phyloP scores from a whole-genome alignment of 92 coral and sea anemone genomes.

The Meandrina meandrites region DNA sequence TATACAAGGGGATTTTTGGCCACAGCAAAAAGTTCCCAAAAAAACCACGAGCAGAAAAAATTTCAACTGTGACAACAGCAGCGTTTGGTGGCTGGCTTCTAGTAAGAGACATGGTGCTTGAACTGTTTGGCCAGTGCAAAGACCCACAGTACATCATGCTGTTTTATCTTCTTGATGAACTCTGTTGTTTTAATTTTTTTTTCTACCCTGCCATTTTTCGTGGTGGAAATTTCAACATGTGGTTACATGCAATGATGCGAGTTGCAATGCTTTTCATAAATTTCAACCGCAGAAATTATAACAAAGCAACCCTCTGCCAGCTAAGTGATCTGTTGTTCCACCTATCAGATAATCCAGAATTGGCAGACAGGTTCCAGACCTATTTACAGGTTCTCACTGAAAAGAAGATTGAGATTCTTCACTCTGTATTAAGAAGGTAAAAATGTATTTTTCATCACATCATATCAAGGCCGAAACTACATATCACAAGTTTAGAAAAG shows the following conservation, averaged over 20 bases:
- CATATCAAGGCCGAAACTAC: background rate
- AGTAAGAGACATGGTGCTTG: conserved; percentile 29
- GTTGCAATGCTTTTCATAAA: conserved; percentile 39
- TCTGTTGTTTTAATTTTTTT: conserved; percentile 31
- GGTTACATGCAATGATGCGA: conserved; percentile 25
- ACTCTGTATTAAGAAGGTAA: background rate
- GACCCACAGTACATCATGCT: conserved; percentile 21
- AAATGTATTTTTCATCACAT: background rate
- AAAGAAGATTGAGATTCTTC: conserved; percentile 47
- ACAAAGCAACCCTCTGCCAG: conserved; percentile 39
- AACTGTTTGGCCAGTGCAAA: conserved; percentile 44
- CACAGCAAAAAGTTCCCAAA: background rate
- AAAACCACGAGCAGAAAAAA: background rate
- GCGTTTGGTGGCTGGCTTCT: conserved; percentile 48
- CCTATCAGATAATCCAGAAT: conserved; percentile 39
- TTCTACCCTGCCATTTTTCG: background rate
- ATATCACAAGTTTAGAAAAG: background rate
- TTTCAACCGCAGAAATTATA: conserved; percentile 34
- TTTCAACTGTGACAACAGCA: background rate
- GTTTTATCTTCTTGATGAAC: conserved; percentile 39
- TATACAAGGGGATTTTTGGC: conserved; percentile 49
- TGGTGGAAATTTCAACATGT: conserved; percentile 14
- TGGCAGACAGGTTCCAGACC: conserved; percentile 23
- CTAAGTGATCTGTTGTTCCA: conserved; percentile 48
- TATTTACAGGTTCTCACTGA: conserved; percentile 15